Evolutionary conservation across 2,888 invertebrate genomes (phyloP), one percentile per base, ranked within the genome.

Genomic region (Agapostemon virescens): DNA sequence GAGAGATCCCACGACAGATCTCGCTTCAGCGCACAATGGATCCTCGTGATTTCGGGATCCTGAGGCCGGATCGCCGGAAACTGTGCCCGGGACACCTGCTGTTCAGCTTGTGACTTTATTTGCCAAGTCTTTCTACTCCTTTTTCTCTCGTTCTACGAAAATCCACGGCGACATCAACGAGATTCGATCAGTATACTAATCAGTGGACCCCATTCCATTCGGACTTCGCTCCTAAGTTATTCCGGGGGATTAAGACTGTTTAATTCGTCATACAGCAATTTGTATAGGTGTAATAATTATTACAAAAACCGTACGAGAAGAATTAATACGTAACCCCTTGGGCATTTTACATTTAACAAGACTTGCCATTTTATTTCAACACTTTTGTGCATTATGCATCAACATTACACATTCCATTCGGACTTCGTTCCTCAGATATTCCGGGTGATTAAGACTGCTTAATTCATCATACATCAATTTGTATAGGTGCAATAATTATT

Each of bases 71-170:
- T 86, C 86, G 85, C 78, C 79, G 85, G 85, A 90, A 90, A 90
- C 90, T 88, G 87, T 88, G 55, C 6, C 38, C 15, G 84, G 90
- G 84, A 90, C 91, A 90, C 92, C 91, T 91, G 91, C 90, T 91
- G 92, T 81, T 89, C 87, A 69, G 91, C 92, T 91, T 91, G 91
- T 92, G 92, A 92, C 92, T 92, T 91, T 89, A 92, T 92, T 92
- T 91, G 86, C 87, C 23, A 38, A 36, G 61, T 61, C 64, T 36
- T 30, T 58, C 64, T 58, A 33, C 71, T 26, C 30, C 30, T 36
- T 0, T 26, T 26, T 26, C 61, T 15, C 20, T 30, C 36, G 1
- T 26, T 13, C 20, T 0, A 26, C 66, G 17, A 26, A 17, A 42
- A 30, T 38, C 5, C 17, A 0, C 23, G 4, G 40, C 33, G 17